Percentiles rank a stretch among this genome's conserved stretches.
Evolutionary conservation across 2,113 vertebrate genomes (phyloP).

Genomic region (Thalassoma bifasciatum): DNA sequence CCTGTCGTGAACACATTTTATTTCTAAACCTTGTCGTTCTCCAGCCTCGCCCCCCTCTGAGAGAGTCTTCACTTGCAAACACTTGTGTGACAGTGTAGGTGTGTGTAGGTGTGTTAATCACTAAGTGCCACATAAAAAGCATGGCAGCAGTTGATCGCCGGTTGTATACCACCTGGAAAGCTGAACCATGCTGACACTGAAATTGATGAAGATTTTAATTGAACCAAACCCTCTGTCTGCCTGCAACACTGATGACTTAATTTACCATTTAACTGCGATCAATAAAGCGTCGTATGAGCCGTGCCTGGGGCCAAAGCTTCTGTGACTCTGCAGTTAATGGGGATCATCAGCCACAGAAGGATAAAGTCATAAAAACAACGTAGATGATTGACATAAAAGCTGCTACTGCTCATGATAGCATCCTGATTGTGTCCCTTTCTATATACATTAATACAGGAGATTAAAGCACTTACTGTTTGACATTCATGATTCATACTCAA

Average conservation of each 20-base stretch:
- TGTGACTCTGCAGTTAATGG: constrained; percentile 6
- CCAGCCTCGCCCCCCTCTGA: background rate
- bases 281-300: constrained; percentile 13
- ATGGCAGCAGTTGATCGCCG: constrained; percentile 18
- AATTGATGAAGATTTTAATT: constrained; percentile 49
- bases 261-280: constrained; percentile 45
- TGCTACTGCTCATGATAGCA: background rate
- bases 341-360: constrained; percentile 1
- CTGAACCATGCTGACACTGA: constrained; percentile 27
- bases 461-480: constrained; percentile 21
- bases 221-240: constrained; percentile 25
- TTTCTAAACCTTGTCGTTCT: background rate
- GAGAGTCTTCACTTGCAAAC: background rate
- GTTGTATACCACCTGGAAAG: constrained; percentile 23
- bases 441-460: constrained; percentile 5
- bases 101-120: constrained; percentile 33
- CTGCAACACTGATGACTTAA: constrained; percentile 16
- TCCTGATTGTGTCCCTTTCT: background rate
- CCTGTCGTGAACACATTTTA: background rate
- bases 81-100: constrained; percentile 26
- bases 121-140: constrained; percentile 35
- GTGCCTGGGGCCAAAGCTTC: background rate
- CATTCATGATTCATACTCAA: constrained; percentile 51
- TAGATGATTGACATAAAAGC: background rate
- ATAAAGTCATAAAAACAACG: background rate